A percentile compares a stretch with the other conserved stretches of the same genome.
Evolutionary conservation across 2,888 invertebrate genomes (phyloP).

Genomic region (Sclerodermus sp.): DNA sequence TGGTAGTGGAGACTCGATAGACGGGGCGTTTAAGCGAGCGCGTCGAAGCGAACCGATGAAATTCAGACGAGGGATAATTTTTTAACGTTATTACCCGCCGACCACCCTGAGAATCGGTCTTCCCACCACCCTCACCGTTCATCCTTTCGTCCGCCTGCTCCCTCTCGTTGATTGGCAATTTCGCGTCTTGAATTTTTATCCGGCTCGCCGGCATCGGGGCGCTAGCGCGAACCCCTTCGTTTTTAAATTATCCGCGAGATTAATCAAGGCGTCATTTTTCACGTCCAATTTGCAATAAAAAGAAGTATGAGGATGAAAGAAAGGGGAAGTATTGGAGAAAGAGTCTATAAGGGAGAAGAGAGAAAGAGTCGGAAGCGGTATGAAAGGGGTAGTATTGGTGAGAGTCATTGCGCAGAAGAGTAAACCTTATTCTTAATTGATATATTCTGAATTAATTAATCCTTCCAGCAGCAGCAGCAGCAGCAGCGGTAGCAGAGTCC

Average conservation of each 20-base stretch:
- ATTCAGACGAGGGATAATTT: conserved; percentile 54
- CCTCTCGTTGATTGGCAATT: conserved; percentile 56
- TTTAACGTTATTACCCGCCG: conserved; percentile 53
- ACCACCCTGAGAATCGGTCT: conserved; percentile 31
- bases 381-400: conserved; percentile 4
- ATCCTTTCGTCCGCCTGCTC: conserved; percentile 15
- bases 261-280: conserved; percentile 60
- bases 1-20: background rate
- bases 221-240: conserved; percentile 51
- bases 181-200: conserved; percentile 59
- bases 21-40: conserved; percentile 25
- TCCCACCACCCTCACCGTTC: conserved; percentile 17
- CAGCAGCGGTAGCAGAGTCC: too few species aligned
- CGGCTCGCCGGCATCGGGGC: conserved; percentile 33
- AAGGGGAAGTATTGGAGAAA: conserved; percentile 7
- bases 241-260: conserved; percentile 59
- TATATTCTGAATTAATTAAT: conserved; percentile 59
- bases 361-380: conserved; percentile 14
- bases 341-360: conserved; percentile 8
- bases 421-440: conserved; percentile 59
- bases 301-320: conserved; percentile 23
- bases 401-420: conserved; percentile 42
- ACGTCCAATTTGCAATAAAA: conserved; percentile 59
- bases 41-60: conserved; percentile 53
- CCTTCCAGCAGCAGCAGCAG: conserved; percentile 45